Base-by-base conservation (phyloP, 2,888 invertebrate species). In the Pristionchus entomophagus region DNA sequence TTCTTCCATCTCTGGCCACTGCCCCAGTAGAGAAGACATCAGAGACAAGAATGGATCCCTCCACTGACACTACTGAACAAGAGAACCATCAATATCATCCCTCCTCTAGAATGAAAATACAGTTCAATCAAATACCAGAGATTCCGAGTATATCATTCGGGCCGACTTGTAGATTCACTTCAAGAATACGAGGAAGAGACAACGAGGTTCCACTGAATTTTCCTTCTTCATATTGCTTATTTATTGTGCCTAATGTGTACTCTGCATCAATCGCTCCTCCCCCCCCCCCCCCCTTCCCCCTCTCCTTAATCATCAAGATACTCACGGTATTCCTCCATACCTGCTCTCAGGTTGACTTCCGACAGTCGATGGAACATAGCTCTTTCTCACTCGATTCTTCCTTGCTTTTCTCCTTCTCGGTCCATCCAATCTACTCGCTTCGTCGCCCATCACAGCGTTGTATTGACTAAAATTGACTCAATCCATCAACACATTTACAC, bases 341-440 rank as follows among this genome's bases (percentile, higher is more conserved):
- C 91, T 92, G 87, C 91, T 92, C 81, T 91, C 92, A 2, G 92
- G 91, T 0, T 89, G 91, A 12, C 91, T 91, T 59, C 90, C 91
- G 45, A 92, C 91, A 0, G 92, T 92, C 73, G 91, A 92, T 5
- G 92, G 92, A 0, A 92, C 92, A 69, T 92, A 92, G 4, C 91
- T 89, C 82, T 89, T 88, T 14, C 85, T 41, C 22, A 29, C 38
- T 85, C 78, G 35, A 45, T 78, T 69, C 78, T 85, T 85, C 29
- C 85, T 26, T n/a, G 77, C 51, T 53, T 85, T 77, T 22, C 85
- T 85, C 32, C 85, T 53, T 78, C 85, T 77, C 17, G 29, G 26
- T 38, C 35, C 53, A 17, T 84, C 84, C 49, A 45, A 19, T 69
- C 49, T 12, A 51, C 73, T 49, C 32, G 26, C 51, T 62, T 81